Base-by-base conservation (phyloP, 2,113 vertebrate genomes). In the Stercorarius parasiticus region DNA sequence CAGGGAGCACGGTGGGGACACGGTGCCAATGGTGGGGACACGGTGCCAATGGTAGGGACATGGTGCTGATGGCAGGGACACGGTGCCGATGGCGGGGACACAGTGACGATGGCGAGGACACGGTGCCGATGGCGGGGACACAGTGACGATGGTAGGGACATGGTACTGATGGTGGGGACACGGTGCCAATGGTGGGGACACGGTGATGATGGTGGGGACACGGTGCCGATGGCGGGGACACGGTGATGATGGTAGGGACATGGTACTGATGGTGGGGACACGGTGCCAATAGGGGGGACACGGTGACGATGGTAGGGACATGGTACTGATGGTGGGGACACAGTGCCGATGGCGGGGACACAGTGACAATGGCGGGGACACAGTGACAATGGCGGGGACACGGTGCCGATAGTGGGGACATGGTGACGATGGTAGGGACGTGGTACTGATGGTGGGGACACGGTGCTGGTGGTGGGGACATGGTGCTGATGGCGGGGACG, bases 291-390 rank as follows among this genome's bases (percentile, higher is more conserved):
- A 0, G 30, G 6, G 22, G 17, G n/a, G 15, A 91, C 56, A n/a
- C 5, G 10, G 40, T n/a, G 56, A 16, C 29, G 27, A n/a, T 15
- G 59, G 59, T 6, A 6, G 59, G 59, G 10, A 61, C 59, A 10
- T 0, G 3, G 32, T 43, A 15, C 43, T 43, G 43, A 43, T 16
- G 0, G 30, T 4, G 22, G 20, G n/a, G 13, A 42, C 42, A 42
- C 14, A 14, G 42, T 42, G 14, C 13, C 14, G 14, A 15, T 42
- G 42, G 42, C 12, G 34, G 20, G n/a, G 15, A 91, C 34, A n/a
- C 8, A 9, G 40, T n/a, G n/a, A n/a, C n/a, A 30, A n/a, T 22
- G 58, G 58, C 5, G 22, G 58, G 58, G 9, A 61, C n/a, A 10
- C 0, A 3, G 32, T 42, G 40, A 11, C 40, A 11, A 42, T 42